Evolutionary conservation across 1,140 invertebrate genomes (phyloP).

Genomic region (Eciton burchellii): DNA sequence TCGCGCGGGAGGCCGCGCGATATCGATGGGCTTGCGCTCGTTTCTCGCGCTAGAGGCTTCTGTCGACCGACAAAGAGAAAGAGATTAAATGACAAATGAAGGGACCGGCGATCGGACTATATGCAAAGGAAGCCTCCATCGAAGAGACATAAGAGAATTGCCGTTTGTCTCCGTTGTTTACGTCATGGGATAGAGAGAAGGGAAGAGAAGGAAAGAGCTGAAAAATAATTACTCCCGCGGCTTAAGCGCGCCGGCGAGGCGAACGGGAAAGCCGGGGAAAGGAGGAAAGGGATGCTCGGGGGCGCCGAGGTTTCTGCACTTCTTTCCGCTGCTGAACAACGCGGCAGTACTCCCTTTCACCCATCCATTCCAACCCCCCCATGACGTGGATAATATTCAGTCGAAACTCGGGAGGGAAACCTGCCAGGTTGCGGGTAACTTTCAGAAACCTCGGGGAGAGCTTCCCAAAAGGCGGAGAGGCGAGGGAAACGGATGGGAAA

Average conservation of each 20-base stretch:
- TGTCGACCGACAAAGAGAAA: background rate
- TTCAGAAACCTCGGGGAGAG: constrained; percentile 57
- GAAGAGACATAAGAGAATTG: constrained; percentile 5
- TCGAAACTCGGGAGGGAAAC: constrained; percentile 54
- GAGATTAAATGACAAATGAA: constrained; percentile 13
- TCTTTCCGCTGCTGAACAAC: background rate
- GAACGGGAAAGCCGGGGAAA: too few species aligned
- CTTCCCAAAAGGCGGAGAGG: constrained; percentile 6
- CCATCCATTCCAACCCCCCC: too few species aligned
- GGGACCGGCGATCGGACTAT: background rate
- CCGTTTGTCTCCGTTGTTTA: constrained; percentile 54
- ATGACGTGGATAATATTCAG: constrained; percentile 58
- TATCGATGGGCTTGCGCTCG: background rate
- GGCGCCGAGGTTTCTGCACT: constrained; percentile 35
- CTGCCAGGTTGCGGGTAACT: constrained; percentile 70
- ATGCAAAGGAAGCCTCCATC: background rate
- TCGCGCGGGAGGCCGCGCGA: too few species aligned
- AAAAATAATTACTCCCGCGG: constrained; percentile 66
- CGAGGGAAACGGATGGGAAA: background rate
- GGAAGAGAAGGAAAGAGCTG: background rate
- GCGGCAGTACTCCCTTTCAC: background rate
- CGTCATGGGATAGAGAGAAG: constrained; percentile 7
- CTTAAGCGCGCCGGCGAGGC: background rate
- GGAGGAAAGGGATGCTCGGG: constrained; percentile 3
- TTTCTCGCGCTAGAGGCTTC: background rate